Percentiles rank a stretch among this genome's conserved stretches.
Conservation (phyloP, 2,888 invertebrate species). For the Phalera bucephala region DNA sequence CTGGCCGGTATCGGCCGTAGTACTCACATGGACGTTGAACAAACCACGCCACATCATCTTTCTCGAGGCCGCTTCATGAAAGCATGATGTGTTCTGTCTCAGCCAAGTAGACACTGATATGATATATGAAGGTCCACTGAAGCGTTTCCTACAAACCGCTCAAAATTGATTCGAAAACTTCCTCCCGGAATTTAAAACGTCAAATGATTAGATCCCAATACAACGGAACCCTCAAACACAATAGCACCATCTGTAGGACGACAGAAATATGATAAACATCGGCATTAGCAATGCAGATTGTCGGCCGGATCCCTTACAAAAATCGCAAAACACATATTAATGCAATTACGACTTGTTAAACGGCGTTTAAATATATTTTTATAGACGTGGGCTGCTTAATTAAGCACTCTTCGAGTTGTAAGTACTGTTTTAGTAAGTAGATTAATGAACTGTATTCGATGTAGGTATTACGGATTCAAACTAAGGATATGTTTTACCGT, state of each 20-base stretch:
- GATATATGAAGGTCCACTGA: too few species aligned
- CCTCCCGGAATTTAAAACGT: background rate
- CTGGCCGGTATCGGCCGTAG: too few species aligned
- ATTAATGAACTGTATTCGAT: background rate
- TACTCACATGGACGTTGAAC: too few species aligned
- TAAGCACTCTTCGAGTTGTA: background rate
- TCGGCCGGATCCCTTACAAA: constrained; percentile 34
- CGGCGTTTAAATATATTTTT: constrained; percentile 17
- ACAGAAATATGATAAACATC: too few species aligned
- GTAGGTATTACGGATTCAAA: too few species aligned
- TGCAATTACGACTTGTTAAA: constrained; percentile 42
- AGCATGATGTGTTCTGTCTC: too few species aligned
- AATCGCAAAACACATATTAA: constrained; percentile 47
- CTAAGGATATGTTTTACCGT: too few species aligned
- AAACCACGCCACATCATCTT: too few species aligned
- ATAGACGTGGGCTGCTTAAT: background rate
- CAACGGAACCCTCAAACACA: constrained; percentile 29
- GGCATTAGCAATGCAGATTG: too few species aligned
- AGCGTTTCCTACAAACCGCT: too few species aligned
- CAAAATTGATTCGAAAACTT: background rate
- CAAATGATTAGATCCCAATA: background rate
- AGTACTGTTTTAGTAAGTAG: background rate
- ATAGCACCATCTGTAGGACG: constrained; percentile 37
- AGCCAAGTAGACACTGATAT: too few species aligned
- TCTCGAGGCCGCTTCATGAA: too few species aligned